phyloP scores from a whole-genome alignment of 2,797 vertebrate genomes.

The Austrolebias charrua region DNA sequence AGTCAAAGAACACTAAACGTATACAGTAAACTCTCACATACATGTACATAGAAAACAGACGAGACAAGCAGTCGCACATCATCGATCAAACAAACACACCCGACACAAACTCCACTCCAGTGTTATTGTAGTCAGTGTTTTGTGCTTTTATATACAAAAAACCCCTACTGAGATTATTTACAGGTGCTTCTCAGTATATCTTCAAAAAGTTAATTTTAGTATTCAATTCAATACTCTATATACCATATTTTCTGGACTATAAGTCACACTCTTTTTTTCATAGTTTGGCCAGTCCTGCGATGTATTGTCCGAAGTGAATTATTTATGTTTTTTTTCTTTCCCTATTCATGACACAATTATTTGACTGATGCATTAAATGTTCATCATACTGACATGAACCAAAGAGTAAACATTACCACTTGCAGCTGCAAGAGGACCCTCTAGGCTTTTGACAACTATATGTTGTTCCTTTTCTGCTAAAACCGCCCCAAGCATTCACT shows the following conservation, averaged over 20 bases:
- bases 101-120: slow-evolving; percentile 34
- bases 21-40: not conserved
- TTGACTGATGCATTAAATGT: too few species aligned
- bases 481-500: too few species aligned
- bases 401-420: not conserved
- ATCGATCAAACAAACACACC: slow-evolving; percentile 19
- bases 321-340: too few species aligned
- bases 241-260: too few species aligned
- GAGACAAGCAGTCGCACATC: slow-evolving; percentile 18
- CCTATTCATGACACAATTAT: too few species aligned
- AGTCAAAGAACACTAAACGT: slow-evolving; percentile 32
- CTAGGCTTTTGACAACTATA: too few species aligned
- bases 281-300: too few species aligned
- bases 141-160: slow-evolving; percentile 37
- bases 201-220: not conserved
- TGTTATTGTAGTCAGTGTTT: slow-evolving; percentile 57
- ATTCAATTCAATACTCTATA: not conserved
- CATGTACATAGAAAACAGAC: slow-evolving; percentile 6
- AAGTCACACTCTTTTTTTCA: too few species aligned
- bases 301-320: too few species aligned
- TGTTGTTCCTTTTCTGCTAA: too few species aligned
- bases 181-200: not conserved
- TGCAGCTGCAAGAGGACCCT: too few species aligned
- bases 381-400: too few species aligned
- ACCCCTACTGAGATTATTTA: slow-evolving; percentile 38